Evolutionary conservation across 1,140 invertebrate species (phyloP).

Genomic region (Drosophila carrolli): DNA sequence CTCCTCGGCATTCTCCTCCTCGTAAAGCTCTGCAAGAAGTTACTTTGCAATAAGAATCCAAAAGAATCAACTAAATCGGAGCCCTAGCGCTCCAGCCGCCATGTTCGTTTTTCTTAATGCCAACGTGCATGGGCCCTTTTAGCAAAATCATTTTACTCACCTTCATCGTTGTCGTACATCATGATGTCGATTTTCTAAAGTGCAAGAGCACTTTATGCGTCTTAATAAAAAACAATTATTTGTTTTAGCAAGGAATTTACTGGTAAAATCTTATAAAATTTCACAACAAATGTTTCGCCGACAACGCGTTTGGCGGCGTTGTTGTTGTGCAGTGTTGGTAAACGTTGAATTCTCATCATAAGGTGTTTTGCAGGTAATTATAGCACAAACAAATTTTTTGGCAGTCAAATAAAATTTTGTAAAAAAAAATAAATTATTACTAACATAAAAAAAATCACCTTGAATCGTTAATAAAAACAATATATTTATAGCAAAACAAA

Average conservation of each 20-base stretch:
- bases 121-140: conserved; percentile 33
- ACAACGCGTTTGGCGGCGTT: conserved; percentile 48
- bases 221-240: neutral
- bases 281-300: conserved; percentile 20
- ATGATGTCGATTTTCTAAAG: conserved; percentile 38
- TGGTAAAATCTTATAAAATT: conserved; percentile 34
- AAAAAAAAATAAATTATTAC: neutral
- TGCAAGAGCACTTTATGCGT: conserved; percentile 39
- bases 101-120: conserved; percentile 54
- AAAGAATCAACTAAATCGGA: neutral
- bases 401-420: neutral
- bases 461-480: too few relatives aligned
- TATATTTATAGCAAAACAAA: neutral
- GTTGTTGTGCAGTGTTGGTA: conserved; percentile 26
- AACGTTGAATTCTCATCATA: neutral
- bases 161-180: conserved; percentile 84
- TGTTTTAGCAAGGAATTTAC: conserved; percentile 4
- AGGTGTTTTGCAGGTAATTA: neutral
- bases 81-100: conserved; percentile 64
- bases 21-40: conserved; percentile 62
- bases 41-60: neutral
- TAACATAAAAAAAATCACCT: neutral
- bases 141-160: conserved; percentile 34
- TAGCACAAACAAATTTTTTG: neutral
- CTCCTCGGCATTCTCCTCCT: conserved; percentile 88